Conservation (phyloP, 2,113 vertebrate species). For the Paracanthobrama guichenoti region DNA sequence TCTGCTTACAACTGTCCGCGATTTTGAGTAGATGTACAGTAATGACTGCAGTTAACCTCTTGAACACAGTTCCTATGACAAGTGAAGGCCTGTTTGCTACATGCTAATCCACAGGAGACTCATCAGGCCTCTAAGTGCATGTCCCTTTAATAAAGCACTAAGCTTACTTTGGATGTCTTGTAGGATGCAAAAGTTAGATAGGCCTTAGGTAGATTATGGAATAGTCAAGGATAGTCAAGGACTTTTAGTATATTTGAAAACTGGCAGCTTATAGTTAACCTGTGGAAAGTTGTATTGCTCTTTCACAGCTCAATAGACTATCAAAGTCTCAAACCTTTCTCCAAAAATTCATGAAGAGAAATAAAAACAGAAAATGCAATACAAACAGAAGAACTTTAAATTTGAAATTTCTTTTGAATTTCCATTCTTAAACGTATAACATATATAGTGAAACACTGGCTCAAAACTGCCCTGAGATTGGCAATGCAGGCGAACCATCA, state of each 20-base stretch:
- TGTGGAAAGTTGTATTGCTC: background rate
- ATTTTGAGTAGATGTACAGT: background rate
- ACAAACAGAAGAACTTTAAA: background rate
- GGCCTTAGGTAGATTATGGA: too few relatives aligned
- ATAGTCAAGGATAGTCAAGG: background rate
- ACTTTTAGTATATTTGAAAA: background rate
- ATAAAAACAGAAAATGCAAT: background rate
- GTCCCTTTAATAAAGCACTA: background rate
- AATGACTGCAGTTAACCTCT: background rate
- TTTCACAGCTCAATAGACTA: background rate
- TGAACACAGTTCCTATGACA: background rate
- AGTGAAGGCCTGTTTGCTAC: background rate
- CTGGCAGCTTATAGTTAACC: background rate
- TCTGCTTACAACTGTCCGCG: background rate
- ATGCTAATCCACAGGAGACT: background rate
- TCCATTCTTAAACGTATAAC: background rate
- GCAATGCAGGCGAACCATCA: slow-evolving; percentile 25
- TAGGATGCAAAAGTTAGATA: background rate
- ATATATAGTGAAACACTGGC: background rate
- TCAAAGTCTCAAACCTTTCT: background rate
- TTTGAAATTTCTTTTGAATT: background rate
- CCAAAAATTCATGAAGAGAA: background rate
- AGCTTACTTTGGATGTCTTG: background rate
- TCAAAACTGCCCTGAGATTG: slow-evolving; percentile 14
- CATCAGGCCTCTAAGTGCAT: background rate